Evolutionary conservation across 1,140 invertebrate species (phyloP), one percentile per base, ranked within the genome.

Genomic region (Tribolium castaneum): DNA sequence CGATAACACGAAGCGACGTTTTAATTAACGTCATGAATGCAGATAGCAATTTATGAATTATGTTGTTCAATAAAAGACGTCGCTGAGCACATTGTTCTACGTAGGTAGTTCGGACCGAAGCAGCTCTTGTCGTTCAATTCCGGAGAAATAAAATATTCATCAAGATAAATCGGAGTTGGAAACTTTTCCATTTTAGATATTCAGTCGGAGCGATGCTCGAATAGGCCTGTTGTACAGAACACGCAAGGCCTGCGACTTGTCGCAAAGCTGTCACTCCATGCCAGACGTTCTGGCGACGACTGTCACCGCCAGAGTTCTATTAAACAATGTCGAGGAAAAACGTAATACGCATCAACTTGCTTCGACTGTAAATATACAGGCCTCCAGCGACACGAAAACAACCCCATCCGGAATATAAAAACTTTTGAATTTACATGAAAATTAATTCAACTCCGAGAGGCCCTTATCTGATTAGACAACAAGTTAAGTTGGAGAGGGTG

Each of bases 131-230:
- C 50, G 50, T 76, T 76, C 74, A 76, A 76, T 76, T 76, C 35
- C 14, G 62, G 52, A 59, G 78, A 71, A 76, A 76, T 76, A 79
- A 79, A 76, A 75, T 71, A 79, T 79, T 76, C 78, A 79, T 76
- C 62, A 70, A 77, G 62, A 77, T 77, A 77, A 77, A 71, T 75
- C 73, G 30, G 66, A 75, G 34, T 59, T 39, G 74, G 50, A 72
- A 79, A 76, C 74, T 79, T 79, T 79, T 76, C 74, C 75, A 51
- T 76, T 76, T 79, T 72, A 78, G 71, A 78, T 79, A 72, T 79
- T 76, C 78, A 6, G 62, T 45, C 30, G 66, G 39, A 39, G 70
- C 35, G 75, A 51, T 77, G 75, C 39, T 70, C 34, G 74, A 76
- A 62, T 62, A 76, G 39, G 54, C 54, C 59, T 22, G 54, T 62